These are phyloP conservation scores for Mythimna loreyi DNA, from an alignment of 2,888 invertebrate species.

Conservation along the genomic window DNA sequence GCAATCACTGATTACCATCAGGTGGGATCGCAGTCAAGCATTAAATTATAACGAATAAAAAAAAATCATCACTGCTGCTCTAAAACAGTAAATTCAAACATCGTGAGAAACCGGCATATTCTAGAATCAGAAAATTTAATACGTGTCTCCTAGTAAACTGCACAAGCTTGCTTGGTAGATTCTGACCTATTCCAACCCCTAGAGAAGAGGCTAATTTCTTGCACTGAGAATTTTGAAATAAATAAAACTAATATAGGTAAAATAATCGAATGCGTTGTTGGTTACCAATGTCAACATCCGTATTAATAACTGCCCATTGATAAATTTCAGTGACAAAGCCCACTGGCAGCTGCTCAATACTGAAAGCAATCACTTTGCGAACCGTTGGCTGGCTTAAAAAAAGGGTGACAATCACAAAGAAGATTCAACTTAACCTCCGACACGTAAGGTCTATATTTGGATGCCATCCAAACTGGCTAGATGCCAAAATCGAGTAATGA, in stretches of 20 bases:
- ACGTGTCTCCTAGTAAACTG: too few relatives aligned
- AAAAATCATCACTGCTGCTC: too few relatives aligned
- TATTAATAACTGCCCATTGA: slow-evolving; percentile 60
- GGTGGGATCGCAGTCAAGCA: too few relatives aligned
- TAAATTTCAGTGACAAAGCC: slow-evolving; percentile 61
- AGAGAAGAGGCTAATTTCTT: too few relatives aligned
- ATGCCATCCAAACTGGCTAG: slow-evolving; percentile 59
- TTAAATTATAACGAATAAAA: too few relatives aligned
- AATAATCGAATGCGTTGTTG: neutral
- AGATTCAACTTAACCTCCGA: slow-evolving; percentile 53
- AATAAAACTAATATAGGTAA: neutral
- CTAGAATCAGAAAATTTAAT: too few relatives aligned
- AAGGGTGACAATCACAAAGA: slow-evolving; percentile 45
- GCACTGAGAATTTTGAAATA: too few relatives aligned
- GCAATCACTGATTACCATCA: too few relatives aligned
- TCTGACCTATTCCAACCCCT: too few relatives aligned
- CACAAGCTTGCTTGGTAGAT: too few relatives aligned
- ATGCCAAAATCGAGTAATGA: slow-evolving; percentile 68
- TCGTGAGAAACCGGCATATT: too few relatives aligned
- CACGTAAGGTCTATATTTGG: slow-evolving; percentile 58
- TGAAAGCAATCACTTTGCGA: slow-evolving; percentile 67
- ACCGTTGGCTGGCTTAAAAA: slow-evolving; percentile 49
- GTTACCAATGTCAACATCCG: slow-evolving; percentile 32
- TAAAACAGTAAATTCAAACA: too few relatives aligned
- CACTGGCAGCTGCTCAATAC: slow-evolving; percentile 63